Evolutionary conservation across 2,888 invertebrate species (phyloP).

Genomic region (Myathropa florea): DNA sequence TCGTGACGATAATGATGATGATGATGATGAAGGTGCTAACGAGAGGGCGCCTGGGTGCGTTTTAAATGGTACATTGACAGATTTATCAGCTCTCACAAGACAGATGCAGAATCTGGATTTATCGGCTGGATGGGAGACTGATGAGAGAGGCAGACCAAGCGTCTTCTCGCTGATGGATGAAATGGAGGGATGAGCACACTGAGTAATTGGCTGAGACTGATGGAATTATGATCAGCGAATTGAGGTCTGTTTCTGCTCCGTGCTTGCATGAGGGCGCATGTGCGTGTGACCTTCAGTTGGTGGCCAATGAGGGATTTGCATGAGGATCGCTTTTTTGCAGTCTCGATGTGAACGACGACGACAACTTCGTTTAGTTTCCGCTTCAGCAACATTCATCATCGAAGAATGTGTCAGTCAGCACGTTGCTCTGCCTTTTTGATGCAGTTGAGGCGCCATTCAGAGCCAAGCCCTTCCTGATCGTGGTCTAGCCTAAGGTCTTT

Average conservation of each 20-base stretch:
- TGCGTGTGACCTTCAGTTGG: too few species aligned
- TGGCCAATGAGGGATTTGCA: too few species aligned
- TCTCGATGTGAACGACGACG: too few species aligned
- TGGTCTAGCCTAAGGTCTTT: too few species aligned
- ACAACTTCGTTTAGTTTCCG: too few species aligned
- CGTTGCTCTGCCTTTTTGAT: too few species aligned
- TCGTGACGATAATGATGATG: conserved; percentile 9
- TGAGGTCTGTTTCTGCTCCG: neutral
- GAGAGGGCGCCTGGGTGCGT: conserved; percentile 69
- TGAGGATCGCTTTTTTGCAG: too few species aligned
- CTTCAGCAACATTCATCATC: too few species aligned
- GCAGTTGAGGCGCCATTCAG: too few species aligned
- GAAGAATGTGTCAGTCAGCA: too few species aligned
- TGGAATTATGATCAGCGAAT: conserved; percentile 45
- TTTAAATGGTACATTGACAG: conserved; percentile 68
- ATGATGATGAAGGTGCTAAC: conserved; percentile 63
- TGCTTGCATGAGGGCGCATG: too few species aligned
- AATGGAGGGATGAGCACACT: conserved; percentile 37
- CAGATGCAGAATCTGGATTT: conserved; percentile 64
- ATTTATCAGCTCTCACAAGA: conserved; percentile 68
- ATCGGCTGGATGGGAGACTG: conserved; percentile 39
- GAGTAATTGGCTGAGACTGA: conserved; percentile 62
- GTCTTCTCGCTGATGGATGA: conserved; percentile 39
- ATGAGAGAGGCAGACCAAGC: conserved; percentile 2
- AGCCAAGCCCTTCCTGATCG: too few species aligned